These are phyloP conservation scores for Epizoanthus rinbou DNA, from an alignment of 92 coral and sea anemone species.

Conservation along the genomic window DNA sequence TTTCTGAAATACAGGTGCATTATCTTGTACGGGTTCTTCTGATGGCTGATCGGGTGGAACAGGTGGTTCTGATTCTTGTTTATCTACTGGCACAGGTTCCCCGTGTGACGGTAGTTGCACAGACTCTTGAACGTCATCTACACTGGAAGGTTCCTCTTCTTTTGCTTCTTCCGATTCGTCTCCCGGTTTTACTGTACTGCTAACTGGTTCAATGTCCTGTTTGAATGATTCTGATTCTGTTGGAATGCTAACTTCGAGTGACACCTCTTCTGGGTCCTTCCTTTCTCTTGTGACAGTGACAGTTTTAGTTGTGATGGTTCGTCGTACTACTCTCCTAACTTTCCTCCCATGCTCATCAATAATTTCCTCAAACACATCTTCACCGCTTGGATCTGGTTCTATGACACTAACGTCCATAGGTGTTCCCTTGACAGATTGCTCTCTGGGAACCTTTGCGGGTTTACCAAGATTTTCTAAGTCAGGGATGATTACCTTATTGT, in stretches of 20 bases:
- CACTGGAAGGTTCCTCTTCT: conserved; percentile 24
- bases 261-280: neutral
- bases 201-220: neutral
- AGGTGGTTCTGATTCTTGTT: neutral
- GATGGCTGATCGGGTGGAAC: conserved; percentile 23
- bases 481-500: too few relatives aligned
- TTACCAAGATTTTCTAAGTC: conserved; percentile 37
- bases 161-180: conserved; percentile 19
- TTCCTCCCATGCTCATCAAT: conserved; percentile 49
- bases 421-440: conserved; percentile 11
- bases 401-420: neutral
- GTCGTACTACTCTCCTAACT: conserved; percentile 42
- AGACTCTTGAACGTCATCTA: conserved; percentile 46
- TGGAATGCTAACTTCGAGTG: conserved; percentile 1
- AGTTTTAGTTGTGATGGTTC: conserved; percentile 52
- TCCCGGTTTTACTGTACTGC: neutral
- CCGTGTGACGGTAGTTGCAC: neutral
- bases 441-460: conserved; percentile 39
- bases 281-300: conserved; percentile 4
- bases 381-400: conserved; percentile 1
- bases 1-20: conserved; percentile 40
- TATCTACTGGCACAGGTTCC: neutral
- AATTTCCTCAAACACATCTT: conserved; percentile 54
- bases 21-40: conserved; percentile 28
- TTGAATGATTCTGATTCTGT: conserved; percentile 22